Percentiles rank a stretch among this genome's conserved stretches.
Conservation (phyloP, 2,113 vertebrate species). For the Leucosticte australis region DNA sequence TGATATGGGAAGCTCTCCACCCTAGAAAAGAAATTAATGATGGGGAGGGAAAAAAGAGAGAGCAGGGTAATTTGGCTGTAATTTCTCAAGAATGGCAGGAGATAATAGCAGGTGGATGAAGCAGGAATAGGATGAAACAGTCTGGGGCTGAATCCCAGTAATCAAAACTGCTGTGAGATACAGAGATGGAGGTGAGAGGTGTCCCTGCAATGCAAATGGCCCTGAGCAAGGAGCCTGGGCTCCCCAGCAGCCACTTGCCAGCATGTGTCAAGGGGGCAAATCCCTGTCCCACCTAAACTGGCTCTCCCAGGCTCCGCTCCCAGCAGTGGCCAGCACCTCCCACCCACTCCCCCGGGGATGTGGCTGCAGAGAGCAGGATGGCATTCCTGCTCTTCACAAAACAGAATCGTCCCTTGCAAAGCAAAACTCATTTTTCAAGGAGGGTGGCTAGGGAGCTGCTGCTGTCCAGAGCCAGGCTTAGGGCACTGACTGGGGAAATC, state of each 20-base stretch:
- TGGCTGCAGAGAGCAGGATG: background rate
- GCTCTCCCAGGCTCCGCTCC: background rate
- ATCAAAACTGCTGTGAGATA: background rate
- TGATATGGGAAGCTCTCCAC: conserved; percentile 52
- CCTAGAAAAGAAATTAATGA: conserved; percentile 50
- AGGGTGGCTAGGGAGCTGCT: background rate
- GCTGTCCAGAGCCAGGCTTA: background rate
- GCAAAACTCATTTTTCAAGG: background rate
- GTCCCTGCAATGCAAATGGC: rapidly evolving
- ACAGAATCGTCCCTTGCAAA: background rate
- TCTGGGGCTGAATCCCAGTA: background rate
- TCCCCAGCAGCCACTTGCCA: background rate
- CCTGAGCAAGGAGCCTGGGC: background rate
- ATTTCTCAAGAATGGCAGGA: background rate
- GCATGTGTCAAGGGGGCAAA: rapidly evolving
- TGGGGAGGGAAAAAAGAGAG: background rate
- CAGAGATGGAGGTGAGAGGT: background rate
- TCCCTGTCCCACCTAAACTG: background rate
- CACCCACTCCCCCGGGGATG: background rate
- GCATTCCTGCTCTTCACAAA: background rate
- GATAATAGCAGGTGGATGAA: conserved; percentile 45
- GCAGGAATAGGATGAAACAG: background rate
- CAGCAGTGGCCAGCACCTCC: rapidly evolving
- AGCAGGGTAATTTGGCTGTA: background rate
- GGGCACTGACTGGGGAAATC: background rate